Percentiles rank a stretch among this genome's conserved stretches.
Conservation (phyloP, 2,113 vertebrate genomes). For the Paedocypris sp. region DNA sequence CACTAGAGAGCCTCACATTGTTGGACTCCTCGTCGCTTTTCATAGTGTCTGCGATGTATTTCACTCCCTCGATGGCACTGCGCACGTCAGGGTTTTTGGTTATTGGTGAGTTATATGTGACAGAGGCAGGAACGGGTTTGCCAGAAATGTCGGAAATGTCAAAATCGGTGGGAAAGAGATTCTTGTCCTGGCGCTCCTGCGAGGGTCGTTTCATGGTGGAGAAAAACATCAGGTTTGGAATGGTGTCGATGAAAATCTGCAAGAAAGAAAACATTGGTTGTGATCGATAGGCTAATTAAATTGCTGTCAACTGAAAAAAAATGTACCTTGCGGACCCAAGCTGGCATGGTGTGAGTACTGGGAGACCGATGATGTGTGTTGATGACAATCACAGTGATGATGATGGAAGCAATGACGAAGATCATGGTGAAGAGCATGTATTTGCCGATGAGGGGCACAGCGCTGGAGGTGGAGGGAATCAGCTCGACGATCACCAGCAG, state of each 20-base stretch:
- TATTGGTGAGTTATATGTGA: conserved; percentile 80
- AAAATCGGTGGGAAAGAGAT: conserved; percentile 74
- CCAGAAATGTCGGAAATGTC: conserved; percentile 98
- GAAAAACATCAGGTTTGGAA: conserved; percentile 98
- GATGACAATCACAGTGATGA: conserved; percentile 94
- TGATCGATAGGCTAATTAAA: no score
- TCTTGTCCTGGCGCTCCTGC: conserved; percentile 76
- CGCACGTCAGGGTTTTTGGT: conserved; percentile 89
- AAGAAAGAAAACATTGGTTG: background rate
- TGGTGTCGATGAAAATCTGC: conserved; percentile 92
- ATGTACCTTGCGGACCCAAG: conserved; percentile 89
- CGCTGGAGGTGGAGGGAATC: conserved; percentile 93
- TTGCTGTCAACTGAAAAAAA: no score
- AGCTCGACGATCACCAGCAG: conserved; percentile 95
- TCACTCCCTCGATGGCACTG: conserved; percentile 90
- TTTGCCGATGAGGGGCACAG: conserved; percentile 91
- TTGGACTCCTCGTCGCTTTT: conserved; percentile 90
- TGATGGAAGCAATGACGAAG: conserved; percentile 90
- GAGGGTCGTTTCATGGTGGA: conserved; percentile 94
- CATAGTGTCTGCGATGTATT: conserved; percentile 97
- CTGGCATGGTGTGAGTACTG: conserved; percentile 89
- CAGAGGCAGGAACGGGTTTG: conserved; percentile 70
- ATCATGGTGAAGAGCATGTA: conserved; percentile 99
- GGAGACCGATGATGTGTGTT: conserved; percentile 95
- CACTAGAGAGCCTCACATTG: conserved; percentile 64